Evolutionary conservation across 2,888 invertebrate genomes (phyloP).

Genomic region (Abscondita cerata): DNA sequence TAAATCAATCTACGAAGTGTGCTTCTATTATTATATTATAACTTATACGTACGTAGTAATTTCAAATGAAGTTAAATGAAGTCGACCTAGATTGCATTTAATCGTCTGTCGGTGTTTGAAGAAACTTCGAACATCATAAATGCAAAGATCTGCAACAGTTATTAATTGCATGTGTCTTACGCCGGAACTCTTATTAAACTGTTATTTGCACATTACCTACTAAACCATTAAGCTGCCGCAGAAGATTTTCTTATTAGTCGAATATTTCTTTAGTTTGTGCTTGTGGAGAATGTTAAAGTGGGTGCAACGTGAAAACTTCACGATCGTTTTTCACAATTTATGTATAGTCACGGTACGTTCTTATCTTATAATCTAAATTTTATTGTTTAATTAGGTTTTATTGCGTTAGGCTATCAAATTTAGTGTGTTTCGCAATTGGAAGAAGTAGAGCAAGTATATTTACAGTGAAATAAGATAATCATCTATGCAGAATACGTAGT

Average conservation of each 20-base stretch:
- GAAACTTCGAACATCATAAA: too few relatives aligned
- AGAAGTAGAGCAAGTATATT: too few relatives aligned
- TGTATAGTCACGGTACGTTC: conserved; percentile 43
- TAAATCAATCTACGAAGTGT: conserved; percentile 6
- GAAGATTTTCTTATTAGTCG: conserved; percentile 14
- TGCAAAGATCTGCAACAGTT: conserved; percentile 18
- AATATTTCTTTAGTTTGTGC: not conserved
- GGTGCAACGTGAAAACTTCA: conserved; percentile 53
- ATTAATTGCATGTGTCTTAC: conserved; percentile 29
- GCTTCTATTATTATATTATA: not conserved
- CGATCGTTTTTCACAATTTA: conserved; percentile 38
- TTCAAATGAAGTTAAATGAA: too few relatives aligned
- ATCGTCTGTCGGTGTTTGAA: too few relatives aligned
- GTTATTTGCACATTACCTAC: conserved; percentile 29
- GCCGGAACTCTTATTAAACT: conserved; percentile 9
- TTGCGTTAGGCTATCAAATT: not conserved
- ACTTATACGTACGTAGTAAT: not conserved
- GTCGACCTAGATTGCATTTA: too few relatives aligned
- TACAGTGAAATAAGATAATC: too few relatives aligned
- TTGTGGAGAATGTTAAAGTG: conserved; percentile 53
- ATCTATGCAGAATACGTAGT: too few relatives aligned
- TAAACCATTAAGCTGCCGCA: conserved; percentile 25
- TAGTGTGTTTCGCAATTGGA: not conserved
- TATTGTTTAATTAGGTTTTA: not conserved
- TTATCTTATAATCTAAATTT: not conserved